Conservation (phyloP, 1,140 invertebrate species). For the Callitettix versicolor region DNA sequence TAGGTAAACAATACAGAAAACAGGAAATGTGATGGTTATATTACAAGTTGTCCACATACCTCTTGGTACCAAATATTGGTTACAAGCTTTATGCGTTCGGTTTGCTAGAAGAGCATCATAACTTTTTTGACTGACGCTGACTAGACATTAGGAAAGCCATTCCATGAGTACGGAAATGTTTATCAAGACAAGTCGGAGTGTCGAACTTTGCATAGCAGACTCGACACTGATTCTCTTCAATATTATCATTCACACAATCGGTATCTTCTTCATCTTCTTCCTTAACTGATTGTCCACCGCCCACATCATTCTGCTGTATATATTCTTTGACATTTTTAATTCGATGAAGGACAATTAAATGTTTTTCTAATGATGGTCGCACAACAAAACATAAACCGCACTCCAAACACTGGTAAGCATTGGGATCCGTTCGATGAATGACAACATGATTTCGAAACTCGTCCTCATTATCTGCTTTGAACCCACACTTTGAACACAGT, state of each 20-base stretch:
- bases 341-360: constrained; percentile 47
- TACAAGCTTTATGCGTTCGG: no score
- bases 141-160: constrained; percentile 46
- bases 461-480: constrained; percentile 31
- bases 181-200: constrained; percentile 40
- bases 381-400: constrained; percentile 56
- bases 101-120: no score
- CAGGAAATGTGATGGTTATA: no score
- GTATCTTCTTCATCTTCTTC: constrained; percentile 38
- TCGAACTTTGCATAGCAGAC: constrained; percentile 51
- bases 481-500: constrained; percentile 33
- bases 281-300: constrained; percentile 24
- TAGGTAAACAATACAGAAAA: no score
- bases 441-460: constrained; percentile 42
- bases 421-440: constrained; percentile 41
- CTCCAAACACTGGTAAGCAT: constrained; percentile 51
- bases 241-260: constrained; percentile 31
- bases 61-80: no score
- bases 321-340: constrained; percentile 45
- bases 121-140: no score
- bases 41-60: no score
- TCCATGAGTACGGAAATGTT: constrained; percentile 52
- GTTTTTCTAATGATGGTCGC: constrained; percentile 48
- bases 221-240: constrained; percentile 48
- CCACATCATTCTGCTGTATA: constrained; percentile 36